Percentiles rank a stretch among this genome's conserved stretches.
Evolutionary conservation across 2,797 vertebrate genomes (phyloP).

Genomic region (Clarias platycephalus): DNA sequence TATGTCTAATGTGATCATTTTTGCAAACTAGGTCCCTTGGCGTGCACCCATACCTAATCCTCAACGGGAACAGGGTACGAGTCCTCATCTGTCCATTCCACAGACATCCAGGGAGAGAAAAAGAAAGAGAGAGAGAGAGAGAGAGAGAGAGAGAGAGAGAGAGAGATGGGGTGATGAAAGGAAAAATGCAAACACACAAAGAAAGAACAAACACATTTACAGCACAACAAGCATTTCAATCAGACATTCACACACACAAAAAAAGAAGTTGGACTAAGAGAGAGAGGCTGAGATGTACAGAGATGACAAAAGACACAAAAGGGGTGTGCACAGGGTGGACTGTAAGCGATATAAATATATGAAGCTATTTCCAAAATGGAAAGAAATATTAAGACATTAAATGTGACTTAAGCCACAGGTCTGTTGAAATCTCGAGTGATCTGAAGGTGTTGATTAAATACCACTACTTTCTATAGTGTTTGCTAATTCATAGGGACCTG

Average conservation of each 20-base stretch:
- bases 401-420: background rate
- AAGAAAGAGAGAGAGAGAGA: conserved; percentile 58
- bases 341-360: background rate
- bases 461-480: background rate
- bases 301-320: conserved; percentile 33
- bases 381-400: background rate
- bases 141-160: conserved; percentile 51
- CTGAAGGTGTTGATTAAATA: background rate
- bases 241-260: conserved; percentile 65
- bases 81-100: conserved; percentile 85
- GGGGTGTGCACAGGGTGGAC: background rate
- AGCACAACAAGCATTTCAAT: conserved; percentile 70
- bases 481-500: background rate
- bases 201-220: conserved; percentile 73
- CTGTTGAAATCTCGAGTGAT: background rate
- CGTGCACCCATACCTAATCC: conserved; percentile 85
- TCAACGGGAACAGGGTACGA: conserved; percentile 95
- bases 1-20: conserved; percentile 10
- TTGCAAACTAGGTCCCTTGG: conserved; percentile 48
- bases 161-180: conserved; percentile 55
- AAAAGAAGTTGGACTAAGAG: conserved; percentile 55
- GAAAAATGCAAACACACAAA: conserved; percentile 57
- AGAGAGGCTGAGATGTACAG: conserved; percentile 47
- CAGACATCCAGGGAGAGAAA: conserved; percentile 70
- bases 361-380: background rate